Conservation (phyloP, 2,888 invertebrate genomes). For the Drosophila mimetica region DNA sequence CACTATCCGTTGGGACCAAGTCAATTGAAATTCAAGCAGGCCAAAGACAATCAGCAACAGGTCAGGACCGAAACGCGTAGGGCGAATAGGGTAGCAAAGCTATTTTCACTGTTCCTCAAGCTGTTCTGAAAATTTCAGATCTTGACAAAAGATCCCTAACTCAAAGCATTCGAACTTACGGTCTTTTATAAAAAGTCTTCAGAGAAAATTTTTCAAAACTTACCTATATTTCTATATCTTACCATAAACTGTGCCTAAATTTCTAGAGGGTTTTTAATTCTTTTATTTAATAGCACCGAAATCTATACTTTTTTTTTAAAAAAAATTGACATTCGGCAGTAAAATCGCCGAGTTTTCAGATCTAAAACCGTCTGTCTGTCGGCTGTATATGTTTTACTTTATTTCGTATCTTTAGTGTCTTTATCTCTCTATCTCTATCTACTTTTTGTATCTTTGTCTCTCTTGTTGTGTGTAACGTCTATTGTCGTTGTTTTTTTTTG, state of each 20-base stretch:
- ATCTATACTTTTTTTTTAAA: not conserved
- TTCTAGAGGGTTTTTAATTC: not conserved
- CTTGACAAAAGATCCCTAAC: not conserved
- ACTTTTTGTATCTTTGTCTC: constrained; percentile 34
- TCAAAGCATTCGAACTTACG: not conserved
- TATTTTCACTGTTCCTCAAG: constrained; percentile 3
- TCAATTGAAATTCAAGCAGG: constrained; percentile 67
- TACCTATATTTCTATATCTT: not conserved
- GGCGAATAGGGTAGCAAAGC: constrained; percentile 14
- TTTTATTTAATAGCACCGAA: not conserved
- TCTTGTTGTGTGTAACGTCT: constrained; percentile 30
- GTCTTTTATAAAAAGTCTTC: not conserved
- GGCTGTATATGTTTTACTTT: constrained; percentile 42
- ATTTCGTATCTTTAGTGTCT: constrained; percentile 35
- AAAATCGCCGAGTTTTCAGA: constrained; percentile 39
- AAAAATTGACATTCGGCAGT: constrained; percentile 82
- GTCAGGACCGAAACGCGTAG: constrained; percentile 64
- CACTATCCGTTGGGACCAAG: constrained; percentile 67
- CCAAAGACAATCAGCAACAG: constrained; percentile 82
- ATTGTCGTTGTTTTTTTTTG: constrained; percentile 18
- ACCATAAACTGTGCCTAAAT: too few relatives aligned
- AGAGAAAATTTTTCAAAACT: not conserved
- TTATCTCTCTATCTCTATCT: constrained; percentile 22
- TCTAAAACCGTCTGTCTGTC: constrained; percentile 29
- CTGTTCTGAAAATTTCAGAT: constrained; percentile 4